phyloP scores from a whole-genome alignment of 1,140 invertebrate genomes.

The Microplitis demolitor region DNA sequence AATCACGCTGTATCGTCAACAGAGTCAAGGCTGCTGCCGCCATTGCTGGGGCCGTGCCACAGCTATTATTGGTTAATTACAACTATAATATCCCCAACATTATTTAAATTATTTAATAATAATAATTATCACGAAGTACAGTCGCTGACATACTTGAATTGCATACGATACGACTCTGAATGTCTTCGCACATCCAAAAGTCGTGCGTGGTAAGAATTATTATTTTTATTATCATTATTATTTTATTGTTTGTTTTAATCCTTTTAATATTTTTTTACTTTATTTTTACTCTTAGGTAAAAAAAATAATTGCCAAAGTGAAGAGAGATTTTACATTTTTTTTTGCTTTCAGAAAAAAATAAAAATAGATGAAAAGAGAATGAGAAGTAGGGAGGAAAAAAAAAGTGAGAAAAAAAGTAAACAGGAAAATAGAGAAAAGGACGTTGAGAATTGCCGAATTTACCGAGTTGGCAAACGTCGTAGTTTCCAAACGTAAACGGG shows the following conservation, averaged over 20 bases:
- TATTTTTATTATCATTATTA: neutral
- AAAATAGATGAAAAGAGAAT: neutral
- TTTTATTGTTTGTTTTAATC: neutral
- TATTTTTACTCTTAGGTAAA: neutral
- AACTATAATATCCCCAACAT: neutral
- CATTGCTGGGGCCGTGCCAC: constrained; percentile 27
- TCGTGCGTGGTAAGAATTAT: constrained; percentile 52
- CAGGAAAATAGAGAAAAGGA: neutral
- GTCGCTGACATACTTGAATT: constrained; percentile 42
- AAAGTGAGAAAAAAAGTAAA: neutral
- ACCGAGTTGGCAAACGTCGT: constrained; percentile 7
- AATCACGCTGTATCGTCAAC: neutral
- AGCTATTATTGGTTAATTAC: constrained; percentile 20
- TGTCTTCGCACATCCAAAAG: constrained; percentile 60
- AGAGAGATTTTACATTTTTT: too few species aligned
- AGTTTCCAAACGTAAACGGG: constrained; percentile 2
- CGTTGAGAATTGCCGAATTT: too few species aligned
- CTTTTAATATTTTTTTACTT: constrained; percentile 22
- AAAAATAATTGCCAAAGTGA: neutral
- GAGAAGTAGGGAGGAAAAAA: neutral
- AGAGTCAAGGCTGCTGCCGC: constrained; percentile 15
- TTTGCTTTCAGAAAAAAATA: neutral
- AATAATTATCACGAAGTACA: constrained; percentile 22
- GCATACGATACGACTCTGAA: constrained; percentile 53
- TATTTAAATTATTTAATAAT: neutral